Base-by-base conservation (phyloP, 2,113 vertebrate genomes). In the Neolamprologus fasciatus region DNA sequence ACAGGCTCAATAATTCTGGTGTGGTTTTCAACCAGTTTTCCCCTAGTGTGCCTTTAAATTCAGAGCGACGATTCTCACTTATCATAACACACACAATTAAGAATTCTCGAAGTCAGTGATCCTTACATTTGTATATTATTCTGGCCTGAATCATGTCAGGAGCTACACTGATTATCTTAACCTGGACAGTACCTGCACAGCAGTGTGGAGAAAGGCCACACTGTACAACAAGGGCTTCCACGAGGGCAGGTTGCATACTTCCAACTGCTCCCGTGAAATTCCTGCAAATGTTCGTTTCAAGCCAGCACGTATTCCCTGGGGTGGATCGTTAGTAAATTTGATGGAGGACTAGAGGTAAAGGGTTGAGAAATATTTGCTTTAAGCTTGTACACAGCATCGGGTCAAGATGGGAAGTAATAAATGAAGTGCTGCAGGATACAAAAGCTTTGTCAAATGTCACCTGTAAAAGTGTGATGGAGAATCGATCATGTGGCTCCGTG, bases 161-260 rank as follows among this genome's bases (percentile, higher is more conserved):
- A 47, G 21, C 2, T 37, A 80, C 51, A 21, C 19, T 17, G 11
- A 37, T 51, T 47, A 66, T 17, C 33, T 80, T 14, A 37, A 16
- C 47, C 8, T 40, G 40, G 13, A 7, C 9, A 58, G 19, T 91
- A 95, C 93, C 93, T 98, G 98, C 80, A 98, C 96, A 0, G 95
- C 94, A 45, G 97, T 97, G 90, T 98, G 98, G 2, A 98, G 94
- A 71, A 98, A 98, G 10, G 97, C 97, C 33, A 98, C 96, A 0
- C 96, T 95, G 5, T 98, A 98, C 12, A 98, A 84, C 96, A 98
- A 87, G 1, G 97, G 96, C 80, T 97, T 97, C 98, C 98, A 98
- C 1, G 96, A 96, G 5, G 86, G 84, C 91, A 94, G 90, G 17
- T 95, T 92, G 85, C 95, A 97, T 87, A 96, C 91, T 8, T 98